A percentile compares a stretch with the other conserved stretches of the same genome.
Conservation (phyloP, 1,140 invertebrate species). For the Philotrypesis tridentata region DNA sequence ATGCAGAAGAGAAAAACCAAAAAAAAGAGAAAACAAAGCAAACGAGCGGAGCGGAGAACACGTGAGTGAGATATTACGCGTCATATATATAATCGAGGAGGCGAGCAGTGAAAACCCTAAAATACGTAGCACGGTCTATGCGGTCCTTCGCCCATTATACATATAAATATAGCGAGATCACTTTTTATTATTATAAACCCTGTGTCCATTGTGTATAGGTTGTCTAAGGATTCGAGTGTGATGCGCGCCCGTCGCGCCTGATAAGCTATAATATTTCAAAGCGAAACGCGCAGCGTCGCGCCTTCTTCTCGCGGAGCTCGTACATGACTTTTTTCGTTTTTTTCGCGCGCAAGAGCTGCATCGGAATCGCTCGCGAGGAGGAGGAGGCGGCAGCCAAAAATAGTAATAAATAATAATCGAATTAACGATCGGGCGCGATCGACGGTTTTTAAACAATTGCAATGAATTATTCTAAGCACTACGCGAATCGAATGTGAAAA, state of each 20-base stretch:
- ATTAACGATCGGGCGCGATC: not conserved
- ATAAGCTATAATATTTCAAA: too few species aligned
- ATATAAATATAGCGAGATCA: conserved; percentile 3
- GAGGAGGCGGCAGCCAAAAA: too few species aligned
- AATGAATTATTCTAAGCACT: not conserved
- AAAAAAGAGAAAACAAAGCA: not conserved
- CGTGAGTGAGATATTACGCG: not conserved
- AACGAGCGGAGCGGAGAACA: too few species aligned
- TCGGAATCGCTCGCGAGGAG: too few species aligned
- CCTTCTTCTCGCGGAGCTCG: too few species aligned
- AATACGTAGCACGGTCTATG: conserved; percentile 29
- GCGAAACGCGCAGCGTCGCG: too few species aligned
- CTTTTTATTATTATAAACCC: conserved; percentile 24
- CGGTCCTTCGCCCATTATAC: conserved; percentile 26
- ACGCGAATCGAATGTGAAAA: not conserved
- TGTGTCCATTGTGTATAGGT: conserved; percentile 18
- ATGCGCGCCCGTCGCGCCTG: not conserved
- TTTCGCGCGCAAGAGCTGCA: too few species aligned
- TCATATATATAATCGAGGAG: too few species aligned
- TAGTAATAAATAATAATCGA: not conserved
- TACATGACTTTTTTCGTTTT: too few species aligned
- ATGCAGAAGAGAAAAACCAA: not conserved
- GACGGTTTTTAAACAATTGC: not conserved
- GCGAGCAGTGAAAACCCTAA: conserved; percentile 2
- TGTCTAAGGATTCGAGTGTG: not conserved